Base-by-base conservation (phyloP, 2,888 invertebrate species). In the Drosophila diplacantha region DNA sequence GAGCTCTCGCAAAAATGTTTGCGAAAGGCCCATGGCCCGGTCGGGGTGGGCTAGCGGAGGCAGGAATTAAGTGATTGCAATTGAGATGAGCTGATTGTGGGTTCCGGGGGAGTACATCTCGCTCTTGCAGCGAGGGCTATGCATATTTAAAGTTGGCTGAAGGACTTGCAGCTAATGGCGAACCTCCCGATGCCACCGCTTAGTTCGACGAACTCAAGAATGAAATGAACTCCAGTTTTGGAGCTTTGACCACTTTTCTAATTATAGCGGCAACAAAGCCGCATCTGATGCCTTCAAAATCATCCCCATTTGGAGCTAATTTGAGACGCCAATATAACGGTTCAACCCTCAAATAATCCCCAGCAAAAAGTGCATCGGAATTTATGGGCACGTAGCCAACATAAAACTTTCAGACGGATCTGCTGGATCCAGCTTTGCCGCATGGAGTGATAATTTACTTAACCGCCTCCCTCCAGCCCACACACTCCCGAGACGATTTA, bases 381-480 rank as follows among this genome's bases (percentile, higher is more conserved):
- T 78, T 68, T 78, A 79, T 83, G 71, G 44, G 72, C 78, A 83
- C 78, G 81, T 78, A 71, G 61, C 50, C 59, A 59, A 57, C 81
- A 75, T 78, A 71, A 83, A 83, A 78, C 51, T 66, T 55, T 66
- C n/a, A 22, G 46, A 37, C 12, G 26, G 29, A 31, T 54, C 16
- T 20, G 34, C 16, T 16, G 22, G 16, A 50, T 20, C n/a, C 34
- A n/a, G 18, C 16, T 5, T n/a, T 34, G 24, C 29, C 51, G 46
- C 62, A 76, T 63, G 68, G 76, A 66, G 77, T 72, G 76, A 77
- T 71, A 82, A 77, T 76, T 73, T 75, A 69, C 64, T 63, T 57
- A 64, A 72, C 71, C 55, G 69, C 56, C 66, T 63, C 11, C 44
- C 46, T 20, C 20, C 31, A 63, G 55, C 39, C 20, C 29, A 41